Conservation (phyloP, 1,140 invertebrate genomes). For the Harlomillsia oculata region DNA sequence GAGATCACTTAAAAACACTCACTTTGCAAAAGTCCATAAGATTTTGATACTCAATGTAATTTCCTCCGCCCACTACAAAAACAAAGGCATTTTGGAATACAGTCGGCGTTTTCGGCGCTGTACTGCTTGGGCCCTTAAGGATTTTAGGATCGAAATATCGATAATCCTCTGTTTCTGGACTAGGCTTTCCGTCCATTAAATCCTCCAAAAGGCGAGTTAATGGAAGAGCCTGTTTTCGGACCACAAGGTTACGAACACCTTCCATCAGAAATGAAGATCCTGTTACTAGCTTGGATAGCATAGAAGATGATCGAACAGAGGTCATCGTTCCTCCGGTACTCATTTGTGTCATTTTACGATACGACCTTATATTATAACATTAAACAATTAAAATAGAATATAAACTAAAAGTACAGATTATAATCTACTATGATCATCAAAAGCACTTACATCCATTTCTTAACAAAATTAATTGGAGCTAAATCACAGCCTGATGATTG, state of each 20-base stretch:
- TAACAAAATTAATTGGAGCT: constrained; percentile 65
- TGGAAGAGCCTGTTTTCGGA: constrained; percentile 91
- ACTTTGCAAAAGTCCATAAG: constrained; percentile 87
- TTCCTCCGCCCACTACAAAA: constrained; percentile 95
- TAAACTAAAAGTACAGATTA: constrained; percentile 36
- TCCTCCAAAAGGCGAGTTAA: constrained; percentile 85
- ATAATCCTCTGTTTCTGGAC: constrained; percentile 73
- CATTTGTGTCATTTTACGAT: constrained; percentile 61
- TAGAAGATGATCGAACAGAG: constrained; percentile 40
- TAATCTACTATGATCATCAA: no score
- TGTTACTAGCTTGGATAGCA: constrained; percentile 96
- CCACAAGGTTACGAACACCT: constrained; percentile 97
- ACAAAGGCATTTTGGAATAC: constrained; percentile 80
- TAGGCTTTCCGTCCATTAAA: constrained; percentile 69
- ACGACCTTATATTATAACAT: constrained; percentile 50
- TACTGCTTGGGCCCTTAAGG: constrained; percentile 56
- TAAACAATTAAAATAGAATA: constrained; percentile 25
- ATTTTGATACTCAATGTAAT: constrained; percentile 99
- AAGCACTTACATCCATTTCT: constrained; percentile 69
- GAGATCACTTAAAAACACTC: constrained; percentile 22
- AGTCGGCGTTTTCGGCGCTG: constrained; percentile 43
- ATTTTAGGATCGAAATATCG: constrained; percentile 88
- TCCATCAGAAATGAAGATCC: constrained; percentile 99
- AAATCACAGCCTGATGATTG: constrained; percentile 74
- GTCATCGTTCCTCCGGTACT: background rate